These are phyloP conservation scores for Homalodisca vitripennis DNA, from an alignment of 1,140 invertebrate species.

Conservation along the genomic window DNA sequence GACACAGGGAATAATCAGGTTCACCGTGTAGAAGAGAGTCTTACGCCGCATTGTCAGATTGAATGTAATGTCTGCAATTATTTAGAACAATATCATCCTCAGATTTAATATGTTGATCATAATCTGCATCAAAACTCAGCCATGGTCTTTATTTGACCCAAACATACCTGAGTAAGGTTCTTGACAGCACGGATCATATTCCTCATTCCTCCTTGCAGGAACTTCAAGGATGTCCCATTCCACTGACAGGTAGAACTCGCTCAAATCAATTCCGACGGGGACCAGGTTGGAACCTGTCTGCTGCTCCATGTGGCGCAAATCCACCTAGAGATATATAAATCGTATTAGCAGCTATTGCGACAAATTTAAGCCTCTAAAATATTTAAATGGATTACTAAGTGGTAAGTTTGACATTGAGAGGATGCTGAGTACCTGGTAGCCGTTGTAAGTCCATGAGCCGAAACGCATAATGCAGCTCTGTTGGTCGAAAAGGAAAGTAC, in stretches of 20 bases:
- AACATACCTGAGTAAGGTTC: constrained; percentile 77
- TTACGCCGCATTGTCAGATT: constrained; percentile 92
- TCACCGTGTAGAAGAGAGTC: constrained; percentile 90
- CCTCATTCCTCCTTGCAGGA: constrained; percentile 83
- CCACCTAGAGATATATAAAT: constrained; percentile 76
- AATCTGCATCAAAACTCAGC: not conserved
- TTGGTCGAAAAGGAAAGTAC: constrained; percentile 93
- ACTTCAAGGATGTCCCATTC: constrained; percentile 95
- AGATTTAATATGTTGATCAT: no score
- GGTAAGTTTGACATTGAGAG: no score
- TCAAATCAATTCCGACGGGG: constrained; percentile 82
- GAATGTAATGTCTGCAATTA: constrained; percentile 86
- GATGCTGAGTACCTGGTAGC: constrained; percentile 75
- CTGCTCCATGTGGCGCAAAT: constrained; percentile 82
- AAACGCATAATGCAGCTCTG: constrained; percentile 96
- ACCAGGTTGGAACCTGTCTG: constrained; percentile 72
- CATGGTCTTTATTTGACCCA: no score
- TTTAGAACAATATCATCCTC: no score
- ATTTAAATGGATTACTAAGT: no score
- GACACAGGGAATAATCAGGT: constrained; percentile 87
- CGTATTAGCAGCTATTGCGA: no score
- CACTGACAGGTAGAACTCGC: constrained; percentile 88
- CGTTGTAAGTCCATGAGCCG: constrained; percentile 94
- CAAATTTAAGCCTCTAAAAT: no score
- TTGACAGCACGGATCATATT: constrained; percentile 84